Conservation (phyloP, 2,888 invertebrate species). For the Scaptomyza parva region DNA sequence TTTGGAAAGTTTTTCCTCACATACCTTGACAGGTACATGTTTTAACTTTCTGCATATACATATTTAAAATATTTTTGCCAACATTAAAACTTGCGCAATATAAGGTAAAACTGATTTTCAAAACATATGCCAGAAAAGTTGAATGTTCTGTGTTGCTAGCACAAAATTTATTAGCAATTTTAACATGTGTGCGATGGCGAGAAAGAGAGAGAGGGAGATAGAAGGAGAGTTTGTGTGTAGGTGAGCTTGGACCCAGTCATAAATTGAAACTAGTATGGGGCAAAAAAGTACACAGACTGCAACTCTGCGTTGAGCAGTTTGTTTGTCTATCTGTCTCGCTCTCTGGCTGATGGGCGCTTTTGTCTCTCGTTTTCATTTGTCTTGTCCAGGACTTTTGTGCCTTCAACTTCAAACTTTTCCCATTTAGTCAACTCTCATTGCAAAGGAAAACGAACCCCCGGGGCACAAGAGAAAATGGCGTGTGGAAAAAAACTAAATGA, state of each 20-base stretch:
- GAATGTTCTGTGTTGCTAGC: constrained; percentile 29
- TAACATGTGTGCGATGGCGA: constrained; percentile 4
- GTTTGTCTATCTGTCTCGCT: constrained; percentile 28
- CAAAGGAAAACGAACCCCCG: constrained; percentile 12
- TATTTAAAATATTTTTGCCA: constrained; percentile 3
- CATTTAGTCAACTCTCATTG: constrained; percentile 70
- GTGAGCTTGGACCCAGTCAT: constrained; percentile 22
- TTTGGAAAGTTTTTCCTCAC: background rate
- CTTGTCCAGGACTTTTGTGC: constrained; percentile 75
- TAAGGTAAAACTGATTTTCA: constrained; percentile 16
- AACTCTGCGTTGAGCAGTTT: constrained; percentile 20
- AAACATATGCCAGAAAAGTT: constrained; percentile 32
- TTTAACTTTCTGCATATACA: background rate
- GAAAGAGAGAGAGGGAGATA: too few species aligned
- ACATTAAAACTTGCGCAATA: constrained; percentile 10
- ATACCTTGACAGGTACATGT: constrained; percentile 1
- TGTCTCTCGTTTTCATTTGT: constrained; percentile 63
- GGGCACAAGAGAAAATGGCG: constrained; percentile 54
- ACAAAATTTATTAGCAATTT: constrained; percentile 28
- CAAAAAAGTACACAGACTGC: constrained; percentile 27
- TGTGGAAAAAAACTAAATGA: constrained; percentile 77
- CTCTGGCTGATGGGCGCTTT: constrained; percentile 31
- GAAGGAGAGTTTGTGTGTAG: background rate
- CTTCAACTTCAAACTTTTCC: constrained; percentile 78
- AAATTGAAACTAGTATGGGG: constrained; percentile 26